Base-by-base conservation (phyloP, 2,888 invertebrate species). In the Emmelina monodactyla region DNA sequence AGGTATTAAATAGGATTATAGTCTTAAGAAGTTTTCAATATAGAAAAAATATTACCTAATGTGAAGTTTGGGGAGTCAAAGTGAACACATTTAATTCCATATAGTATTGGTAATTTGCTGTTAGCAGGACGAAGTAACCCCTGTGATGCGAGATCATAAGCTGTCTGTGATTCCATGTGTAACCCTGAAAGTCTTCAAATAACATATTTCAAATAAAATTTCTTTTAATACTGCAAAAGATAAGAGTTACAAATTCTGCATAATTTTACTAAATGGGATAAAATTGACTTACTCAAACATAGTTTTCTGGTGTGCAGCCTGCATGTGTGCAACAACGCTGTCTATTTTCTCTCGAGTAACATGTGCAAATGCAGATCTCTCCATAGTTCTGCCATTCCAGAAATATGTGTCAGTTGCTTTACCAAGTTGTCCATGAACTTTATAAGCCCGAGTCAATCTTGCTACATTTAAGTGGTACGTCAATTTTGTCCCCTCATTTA, bases 61-160 rank as follows among this genome's bases (percentile, higher is more conserved):
- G 88, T 89, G 57, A 97, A 96, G 46, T 91, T 75, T 0, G 97
- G 97, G 10, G 86, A 82, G 14, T 88, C 71, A 61, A 92, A 96
- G 41, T 91, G 78, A 2, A 92, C 84, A 65, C 95, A 89, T 62
- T 89, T 92, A 16, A 97, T 85, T 15, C 90, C 88, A 65, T 97
- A 97, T 14, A 97, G 55, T 16, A 97, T 72, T 0, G 95, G 91
- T 14, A 88, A 72, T 38, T 87, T 86, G 22, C 76, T 82, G 37
- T 83, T 67, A 0, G 79, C 72, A 0, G 97, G 95, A 37, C 95
- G 79, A 2, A 97, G 83, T 0, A 88, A 81, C 0, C 98, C 97
- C 61, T 88, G 76, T 1, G 85, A 78, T 5, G 96, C 96, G 38
- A 97, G 55, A 37, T 97, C 93, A 65, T 93, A 98, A 7, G 94